Conservation (phyloP, 2,888 invertebrate genomes). For the Melikaiella ostensackeni region DNA sequence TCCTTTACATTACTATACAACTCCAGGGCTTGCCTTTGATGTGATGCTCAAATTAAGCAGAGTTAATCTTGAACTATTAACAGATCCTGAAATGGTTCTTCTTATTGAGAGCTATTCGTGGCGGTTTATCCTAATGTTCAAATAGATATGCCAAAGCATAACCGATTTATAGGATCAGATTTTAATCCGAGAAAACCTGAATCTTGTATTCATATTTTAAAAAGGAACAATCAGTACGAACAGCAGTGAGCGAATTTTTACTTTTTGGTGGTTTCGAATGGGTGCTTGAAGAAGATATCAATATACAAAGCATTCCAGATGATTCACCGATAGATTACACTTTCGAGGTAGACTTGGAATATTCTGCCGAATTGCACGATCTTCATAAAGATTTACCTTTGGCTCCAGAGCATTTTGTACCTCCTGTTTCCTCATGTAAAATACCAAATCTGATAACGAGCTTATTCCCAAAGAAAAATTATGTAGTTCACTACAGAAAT, state of each 20-base stretch:
- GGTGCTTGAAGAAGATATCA: conserved; percentile 11
- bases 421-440: conserved; percentile 42
- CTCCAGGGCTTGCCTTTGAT: no score
- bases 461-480: conserved; percentile 58
- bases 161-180: neutral
- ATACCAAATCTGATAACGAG: conserved; percentile 40
- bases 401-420: conserved; percentile 40
- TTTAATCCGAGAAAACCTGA: conserved; percentile 43
- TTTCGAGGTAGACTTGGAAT: conserved; percentile 42
- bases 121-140: no score
- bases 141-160: no score
- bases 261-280: conserved; percentile 55
- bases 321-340: conserved; percentile 40
- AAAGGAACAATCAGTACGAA: conserved; percentile 58
- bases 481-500: conserved; percentile 64
- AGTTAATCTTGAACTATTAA: no score
- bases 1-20: no score
- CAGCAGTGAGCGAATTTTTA: conserved; percentile 42
- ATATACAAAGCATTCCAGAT: conserved; percentile 13
- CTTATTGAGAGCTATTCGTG: no score
- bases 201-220: conserved; percentile 43
- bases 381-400: conserved; percentile 23
- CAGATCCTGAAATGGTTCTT: neutral
- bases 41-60: no score
- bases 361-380: conserved; percentile 35